Evolutionary conservation across 2,888 invertebrate species (phyloP).

Genomic region (Caenorhabditis sp.): DNA sequence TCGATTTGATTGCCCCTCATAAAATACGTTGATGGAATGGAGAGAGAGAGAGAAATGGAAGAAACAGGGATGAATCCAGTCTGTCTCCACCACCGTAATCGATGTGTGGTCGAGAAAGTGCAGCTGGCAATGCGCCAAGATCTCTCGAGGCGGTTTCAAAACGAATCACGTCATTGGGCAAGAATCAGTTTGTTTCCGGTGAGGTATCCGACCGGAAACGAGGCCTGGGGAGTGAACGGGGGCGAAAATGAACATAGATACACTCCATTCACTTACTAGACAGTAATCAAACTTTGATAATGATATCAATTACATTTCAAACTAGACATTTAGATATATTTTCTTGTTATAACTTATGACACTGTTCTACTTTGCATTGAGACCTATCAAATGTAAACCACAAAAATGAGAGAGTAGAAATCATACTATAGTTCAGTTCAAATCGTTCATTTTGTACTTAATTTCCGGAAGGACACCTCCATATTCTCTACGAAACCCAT

Average conservation of each 20-base stretch:
- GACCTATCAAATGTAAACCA: no score
- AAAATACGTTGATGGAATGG: constrained; percentile 24
- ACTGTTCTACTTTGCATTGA: no score
- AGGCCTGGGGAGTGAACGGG: constrained; percentile 20
- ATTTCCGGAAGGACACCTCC: neutral
- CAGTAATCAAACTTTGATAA: no score
- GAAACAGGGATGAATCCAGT: constrained; percentile 17
- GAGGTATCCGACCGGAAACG: constrained; percentile 11
- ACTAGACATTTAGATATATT: no score
- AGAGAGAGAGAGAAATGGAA: constrained; percentile 13
- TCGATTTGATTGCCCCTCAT: constrained; percentile 27
- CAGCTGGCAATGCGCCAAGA: constrained; percentile 47
- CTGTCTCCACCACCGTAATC: constrained; percentile 40
- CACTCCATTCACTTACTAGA: no score
- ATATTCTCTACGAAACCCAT: neutral
- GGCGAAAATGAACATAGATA: neutral
- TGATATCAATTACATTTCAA: no score
- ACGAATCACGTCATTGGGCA: constrained; percentile 40
- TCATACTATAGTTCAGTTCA: no score
- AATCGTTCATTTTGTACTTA: neutral
- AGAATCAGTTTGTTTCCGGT: constrained; percentile 33
- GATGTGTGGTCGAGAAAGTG: constrained; percentile 40
- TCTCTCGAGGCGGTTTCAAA: constrained; percentile 19
- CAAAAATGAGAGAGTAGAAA: no score
- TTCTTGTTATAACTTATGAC: no score